Conservation (phyloP, 2,888 invertebrate genomes). For the Lagria hirta region DNA sequence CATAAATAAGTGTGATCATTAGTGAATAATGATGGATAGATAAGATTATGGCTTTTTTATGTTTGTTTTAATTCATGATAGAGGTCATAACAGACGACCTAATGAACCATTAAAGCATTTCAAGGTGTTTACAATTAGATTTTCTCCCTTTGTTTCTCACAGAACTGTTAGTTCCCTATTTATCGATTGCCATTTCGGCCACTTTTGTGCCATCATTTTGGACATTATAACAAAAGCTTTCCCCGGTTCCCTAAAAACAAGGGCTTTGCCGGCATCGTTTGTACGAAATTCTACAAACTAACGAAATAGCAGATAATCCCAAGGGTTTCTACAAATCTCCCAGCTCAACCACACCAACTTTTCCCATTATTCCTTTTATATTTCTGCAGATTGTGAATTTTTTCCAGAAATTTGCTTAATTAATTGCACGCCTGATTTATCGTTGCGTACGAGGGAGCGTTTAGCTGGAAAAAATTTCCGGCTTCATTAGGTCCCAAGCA, state of each 20-base stretch:
- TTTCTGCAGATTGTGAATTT: background rate
- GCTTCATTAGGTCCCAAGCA: conserved; percentile 14
- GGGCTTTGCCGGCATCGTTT: conserved; percentile 8
- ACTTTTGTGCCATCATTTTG: conserved; percentile 11
- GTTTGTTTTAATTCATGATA: too few species aligned
- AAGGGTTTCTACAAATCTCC: conserved; percentile 5
- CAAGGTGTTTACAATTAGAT: too few species aligned
- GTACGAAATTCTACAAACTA: conserved; percentile 12
- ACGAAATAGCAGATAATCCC: conserved; percentile 19
- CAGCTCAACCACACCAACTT: conserved; percentile 6
- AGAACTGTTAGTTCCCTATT: too few species aligned
- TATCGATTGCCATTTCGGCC: conserved; percentile 9
- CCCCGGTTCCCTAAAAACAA: conserved; percentile 9
- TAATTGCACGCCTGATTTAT: conserved; percentile 12
- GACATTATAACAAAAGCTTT: conserved; percentile 17
- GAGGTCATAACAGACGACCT: too few species aligned
- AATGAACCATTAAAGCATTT: too few species aligned
- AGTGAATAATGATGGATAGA: too few species aligned
- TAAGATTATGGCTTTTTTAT: too few species aligned
- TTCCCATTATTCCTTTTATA: conserved; percentile 4
- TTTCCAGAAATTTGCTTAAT: conserved; percentile 3
- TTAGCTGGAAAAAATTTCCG: conserved; percentile 12
- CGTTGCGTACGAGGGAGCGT: conserved; percentile 3
- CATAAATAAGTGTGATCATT: too few species aligned
- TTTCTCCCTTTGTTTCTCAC: too few species aligned